Base-by-base conservation (phyloP, 2,797 vertebrate genomes). In the Rallus crepitans region DNA sequence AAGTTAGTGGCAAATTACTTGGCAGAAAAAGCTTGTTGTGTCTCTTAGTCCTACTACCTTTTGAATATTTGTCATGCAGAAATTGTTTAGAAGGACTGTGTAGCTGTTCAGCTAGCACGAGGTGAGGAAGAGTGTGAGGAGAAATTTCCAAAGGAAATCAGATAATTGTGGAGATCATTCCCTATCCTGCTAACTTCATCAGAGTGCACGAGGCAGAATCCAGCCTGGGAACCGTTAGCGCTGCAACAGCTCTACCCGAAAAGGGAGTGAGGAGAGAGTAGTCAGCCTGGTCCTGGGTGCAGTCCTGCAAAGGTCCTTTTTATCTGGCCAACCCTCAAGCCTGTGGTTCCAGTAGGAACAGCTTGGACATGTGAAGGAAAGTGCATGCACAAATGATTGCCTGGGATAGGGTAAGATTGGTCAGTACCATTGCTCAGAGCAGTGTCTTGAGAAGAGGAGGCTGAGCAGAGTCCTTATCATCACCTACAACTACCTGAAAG, bases 251-350 rank as follows among this genome's bases (percentile, higher is more conserved):
- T 79, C 52, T 12, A 11, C 47, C 64, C 50, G 37, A 59, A 82
- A 42, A 18, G 18, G 11, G 37, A 52, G 7, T 17, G 37, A 66
- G 63, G 80, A 87, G 27, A 45, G 31, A 68, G 15, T 18, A 65
- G 42, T 3, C 2, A 91, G 19, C 14, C 37, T 53, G 24, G 21
- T 76, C 31, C 37, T 57, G 33, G 18, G n/a, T 47, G 86, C 30
- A 48, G 72, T 50, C 52, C 63, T 85, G 40, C 63, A 48, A 11
- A 66, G 24, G 31, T 45, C 5, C 31, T 80, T 82, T 84, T 55
- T 11, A 47, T 77, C 79, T 60, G 56, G 39, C 35, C 10, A 16
- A 0, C 0, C 7, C 40, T 89, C 20, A 39, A 20, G 2, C 1
- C 4, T 23, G 1, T 56, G 8, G 5, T 59, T 89, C 20, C 28